Conservation (phyloP, 2,888 invertebrate species). For the Lumbricus terrestris region DNA sequence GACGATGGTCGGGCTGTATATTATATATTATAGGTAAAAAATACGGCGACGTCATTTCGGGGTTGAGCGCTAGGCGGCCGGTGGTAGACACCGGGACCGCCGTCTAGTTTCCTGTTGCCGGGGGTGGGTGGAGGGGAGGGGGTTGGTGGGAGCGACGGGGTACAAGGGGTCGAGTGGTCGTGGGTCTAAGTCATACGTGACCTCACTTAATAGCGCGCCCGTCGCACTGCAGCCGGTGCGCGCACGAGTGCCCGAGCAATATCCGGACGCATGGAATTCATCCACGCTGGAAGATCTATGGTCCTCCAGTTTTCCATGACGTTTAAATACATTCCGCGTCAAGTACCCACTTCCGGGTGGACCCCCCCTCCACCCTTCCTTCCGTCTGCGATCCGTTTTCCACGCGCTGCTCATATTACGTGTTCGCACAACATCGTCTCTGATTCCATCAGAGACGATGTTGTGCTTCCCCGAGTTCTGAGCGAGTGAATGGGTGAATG, state of each 20-base stretch:
- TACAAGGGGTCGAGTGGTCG: neutral
- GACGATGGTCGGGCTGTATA: neutral
- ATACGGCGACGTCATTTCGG: neutral
- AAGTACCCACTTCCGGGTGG: constrained; percentile 3
- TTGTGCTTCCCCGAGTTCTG: neutral
- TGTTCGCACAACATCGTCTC: neutral
- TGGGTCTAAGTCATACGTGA: neutral
- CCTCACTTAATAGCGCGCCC: neutral
- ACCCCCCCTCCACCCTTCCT: neutral
- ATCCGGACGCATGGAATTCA: neutral
- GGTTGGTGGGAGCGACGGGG: too few relatives aligned
- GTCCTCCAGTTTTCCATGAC: constrained; percentile 3
- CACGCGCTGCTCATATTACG: neutral
- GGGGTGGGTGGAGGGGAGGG: neutral
- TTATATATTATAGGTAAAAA: too few relatives aligned
- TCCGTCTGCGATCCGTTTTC: neutral
- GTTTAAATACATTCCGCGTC: neutral
- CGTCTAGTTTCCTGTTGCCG: neutral
- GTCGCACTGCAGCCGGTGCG: neutral
- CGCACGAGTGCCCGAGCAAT: neutral
- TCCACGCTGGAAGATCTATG: neutral
- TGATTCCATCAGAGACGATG: neutral
- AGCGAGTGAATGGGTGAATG: neutral
- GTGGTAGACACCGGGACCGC: neutral
- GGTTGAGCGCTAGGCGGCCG: neutral